These are phyloP conservation scores for Catharus bicknelli DNA, from an alignment of 2,113 vertebrate genomes.

Conservation along the genomic window DNA sequence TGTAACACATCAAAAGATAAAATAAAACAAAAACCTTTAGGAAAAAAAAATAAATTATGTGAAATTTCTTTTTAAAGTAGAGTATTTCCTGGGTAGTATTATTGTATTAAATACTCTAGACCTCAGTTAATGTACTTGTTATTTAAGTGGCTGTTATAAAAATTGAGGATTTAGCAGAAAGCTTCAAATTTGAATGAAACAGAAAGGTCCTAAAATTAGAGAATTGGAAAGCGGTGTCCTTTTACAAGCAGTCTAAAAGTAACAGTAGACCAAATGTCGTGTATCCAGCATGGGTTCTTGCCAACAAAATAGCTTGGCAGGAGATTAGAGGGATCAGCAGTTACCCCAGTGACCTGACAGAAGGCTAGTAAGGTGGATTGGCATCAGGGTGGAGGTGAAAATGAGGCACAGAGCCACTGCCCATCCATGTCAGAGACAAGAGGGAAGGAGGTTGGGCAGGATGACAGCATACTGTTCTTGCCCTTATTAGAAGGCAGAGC, in stretches of 20 bases:
- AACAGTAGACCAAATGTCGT: slow-evolving; percentile 1
- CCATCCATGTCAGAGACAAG: neutral
- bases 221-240: neutral
- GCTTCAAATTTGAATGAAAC: neutral
- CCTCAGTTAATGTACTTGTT: neutral
- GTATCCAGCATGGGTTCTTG: neutral
- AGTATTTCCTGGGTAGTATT: neutral
- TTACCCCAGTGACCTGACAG: neutral
- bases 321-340: slow-evolving; percentile 2
- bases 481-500: neutral
- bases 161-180: neutral
- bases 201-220: neutral
- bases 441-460: neutral
- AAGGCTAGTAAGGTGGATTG: neutral
- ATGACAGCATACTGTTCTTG: neutral
- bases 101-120: neutral
- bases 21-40: neutral
- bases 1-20: neutral
- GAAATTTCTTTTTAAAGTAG: neutral
- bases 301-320: neutral
- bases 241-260: neutral
- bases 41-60: neutral
- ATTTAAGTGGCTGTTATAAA: neutral
- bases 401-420: neutral
- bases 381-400: neutral